These are phyloP conservation scores for Coremacera marginata DNA, from an alignment of 2,888 invertebrate genomes.

Conservation along the genomic window DNA sequence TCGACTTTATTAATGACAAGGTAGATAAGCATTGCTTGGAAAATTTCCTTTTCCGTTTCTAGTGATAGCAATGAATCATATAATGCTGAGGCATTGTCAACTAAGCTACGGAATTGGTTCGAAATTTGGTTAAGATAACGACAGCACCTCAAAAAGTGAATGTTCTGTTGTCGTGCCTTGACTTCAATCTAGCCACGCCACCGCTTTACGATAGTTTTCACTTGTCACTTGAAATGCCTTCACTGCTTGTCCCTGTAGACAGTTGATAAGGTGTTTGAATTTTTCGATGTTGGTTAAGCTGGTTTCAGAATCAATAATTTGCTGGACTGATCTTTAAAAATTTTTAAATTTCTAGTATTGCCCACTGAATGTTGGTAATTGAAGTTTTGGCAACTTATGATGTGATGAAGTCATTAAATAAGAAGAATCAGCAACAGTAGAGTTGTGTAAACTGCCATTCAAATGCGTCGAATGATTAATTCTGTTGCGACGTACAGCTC, in stretches of 20 bases:
- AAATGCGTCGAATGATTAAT: background rate
- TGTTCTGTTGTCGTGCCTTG: constrained; percentile 11
- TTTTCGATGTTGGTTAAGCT: constrained; percentile 28
- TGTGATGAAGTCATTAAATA: background rate
- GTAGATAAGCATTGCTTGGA: constrained; percentile 40
- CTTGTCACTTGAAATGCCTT: constrained; percentile 25
- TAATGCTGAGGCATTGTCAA: constrained; percentile 35
- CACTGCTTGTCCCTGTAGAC: constrained; percentile 18
- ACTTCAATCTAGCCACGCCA: constrained; percentile 21
- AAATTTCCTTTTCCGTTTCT: constrained; percentile 31
- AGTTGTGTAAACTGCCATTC: background rate
- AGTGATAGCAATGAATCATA: constrained; percentile 35
- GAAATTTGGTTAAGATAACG: constrained; percentile 18
- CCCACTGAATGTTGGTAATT: constrained; percentile 23
- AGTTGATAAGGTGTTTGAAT: constrained; percentile 1
- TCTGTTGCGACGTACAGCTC: background rate
- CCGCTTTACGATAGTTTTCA: constrained; percentile 36
- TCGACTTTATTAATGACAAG: constrained; percentile 42
- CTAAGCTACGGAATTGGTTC: constrained; percentile 17
- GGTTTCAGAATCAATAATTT: constrained; percentile 24
- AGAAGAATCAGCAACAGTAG: background rate
- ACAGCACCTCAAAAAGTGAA: constrained; percentile 23
- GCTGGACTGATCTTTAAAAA: constrained; percentile 28
- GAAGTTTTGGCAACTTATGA: too few relatives aligned
- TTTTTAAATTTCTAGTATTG: constrained; percentile 34